A percentile compares a stretch with the other conserved stretches of the same genome.
These are phyloP conservation scores for Callaeas wilsoni DNA, from an alignment of 2,113 vertebrate species.

Conservation along the genomic window DNA sequence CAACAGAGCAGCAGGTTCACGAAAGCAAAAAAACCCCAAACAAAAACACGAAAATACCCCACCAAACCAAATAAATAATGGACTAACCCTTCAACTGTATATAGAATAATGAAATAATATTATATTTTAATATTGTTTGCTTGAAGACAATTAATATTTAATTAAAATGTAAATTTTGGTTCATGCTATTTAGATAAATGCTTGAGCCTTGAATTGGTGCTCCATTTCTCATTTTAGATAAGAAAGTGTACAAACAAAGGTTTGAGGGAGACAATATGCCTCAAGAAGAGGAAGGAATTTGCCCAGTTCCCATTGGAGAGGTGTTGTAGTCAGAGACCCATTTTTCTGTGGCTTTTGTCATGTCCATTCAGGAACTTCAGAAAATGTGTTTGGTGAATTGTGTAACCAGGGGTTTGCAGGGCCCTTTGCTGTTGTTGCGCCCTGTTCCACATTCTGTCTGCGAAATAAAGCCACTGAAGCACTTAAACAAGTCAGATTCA, in stretches of 20 bases:
- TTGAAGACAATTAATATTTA: slow-evolving; percentile 50
- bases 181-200: slow-evolving; percentile 35
- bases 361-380: not conserved
- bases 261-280: not conserved
- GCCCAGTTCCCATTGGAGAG: not conserved
- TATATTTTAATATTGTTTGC: slow-evolving; percentile 34
- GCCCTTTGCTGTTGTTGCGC: not conserved
- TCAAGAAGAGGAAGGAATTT: not conserved
- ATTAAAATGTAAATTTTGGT: slow-evolving; percentile 58
- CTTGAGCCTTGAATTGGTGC: not conserved
- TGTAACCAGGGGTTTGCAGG: not conserved
- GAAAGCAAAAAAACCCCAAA: not conserved
- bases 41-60: not conserved
- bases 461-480: slow-evolving; percentile 60
- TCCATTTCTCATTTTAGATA: slow-evolving; percentile 46
- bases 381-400: not conserved
- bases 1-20: not conserved
- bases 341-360: not conserved
- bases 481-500: slow-evolving; percentile 63
- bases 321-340: not conserved
- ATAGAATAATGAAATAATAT: not conserved
- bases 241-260: slow-evolving; percentile 33
- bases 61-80: not conserved
- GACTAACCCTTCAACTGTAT: not conserved
- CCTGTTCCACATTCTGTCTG: slow-evolving; percentile 34